Evolutionary conservation across 2,888 invertebrate genomes (phyloP), one percentile per base, ranked within the genome.

Genomic region (Dendrolimus houi): DNA sequence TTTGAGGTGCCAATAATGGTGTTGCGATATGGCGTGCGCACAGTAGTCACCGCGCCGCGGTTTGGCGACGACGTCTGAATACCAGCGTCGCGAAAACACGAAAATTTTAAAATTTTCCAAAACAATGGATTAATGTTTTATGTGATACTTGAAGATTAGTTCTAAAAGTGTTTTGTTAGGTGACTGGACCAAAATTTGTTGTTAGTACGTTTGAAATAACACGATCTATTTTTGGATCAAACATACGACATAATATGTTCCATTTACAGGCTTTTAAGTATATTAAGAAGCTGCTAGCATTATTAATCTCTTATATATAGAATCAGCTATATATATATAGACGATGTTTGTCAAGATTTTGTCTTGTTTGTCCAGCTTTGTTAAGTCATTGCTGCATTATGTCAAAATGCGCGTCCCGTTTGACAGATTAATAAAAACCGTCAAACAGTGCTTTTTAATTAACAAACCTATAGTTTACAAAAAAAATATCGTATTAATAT

Each of bases 41-140:
- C 87, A 87, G 89, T 89, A 77, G 81, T 73, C 70, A 67, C 68
- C 64, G 75, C 72, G 77, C 64, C 83, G 82, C 82, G 86, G 73
- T 56, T 59, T 64, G 75, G 87, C 74, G 76, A 67, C 75, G 85
- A 88, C 88, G 88, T 86, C 80, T 72, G 63, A n/a, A 56, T 47
- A 47, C 9, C 47, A 47, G 29, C 47, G 47, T 47, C 12, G 47
- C 9, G 47, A 47, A 47, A 47, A 47, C 10, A 47, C 29, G 29
- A 29, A 8, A 12, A 10, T 47, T 47, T 60, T 54, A 6, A 9
- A 12, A 10, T 47, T 47, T 47, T 12, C 47, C 47, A 47, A 10
- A 47, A 47, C 47, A 47, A 47, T 47, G 47, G 47, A 47, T 47
- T 47, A 10, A 47, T 47, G 12, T 47, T 10, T 10, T 47, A 47